Base-by-base conservation (phyloP, 2,113 vertebrate genomes). In the Thomomys bottae region DNA sequence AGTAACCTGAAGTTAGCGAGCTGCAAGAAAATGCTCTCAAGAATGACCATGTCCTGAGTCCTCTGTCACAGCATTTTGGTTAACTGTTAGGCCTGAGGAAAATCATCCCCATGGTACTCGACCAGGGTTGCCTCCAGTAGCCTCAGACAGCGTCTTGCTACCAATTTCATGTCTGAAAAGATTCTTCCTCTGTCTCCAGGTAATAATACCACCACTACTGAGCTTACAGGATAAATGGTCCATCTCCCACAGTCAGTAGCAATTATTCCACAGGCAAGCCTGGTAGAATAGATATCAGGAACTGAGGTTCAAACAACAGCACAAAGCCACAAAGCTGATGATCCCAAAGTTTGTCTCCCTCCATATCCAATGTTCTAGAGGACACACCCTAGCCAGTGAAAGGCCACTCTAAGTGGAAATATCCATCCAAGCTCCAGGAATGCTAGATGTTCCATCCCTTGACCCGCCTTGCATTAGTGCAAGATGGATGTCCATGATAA, bases 251-350 rank as follows among this genome's bases (percentile, higher is more conserved):
- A 18, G 28, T 87, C 23, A 45, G 49, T n/a, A 64, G 14, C 42
- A 30, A n/a, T 68, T 28, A 63, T 32, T 86, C 54, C 61, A 1
- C 4, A 54, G 14, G 18, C 49, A 54, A 54, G 49, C 49, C 49
- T 54, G 14, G 15, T 15, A 54, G 2, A 54, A 54, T 15, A 54
- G 49, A 12, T 15, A 54, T 54, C 18, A 15, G 49, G 49, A 54
- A 86, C n/a, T 63, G 57, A 88, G 45, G 57, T 34, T 92, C 45
- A 87, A 73, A 89, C n/a, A n/a, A 70, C 26, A 87, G 38, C 23
- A 42, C 66, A 61, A 30, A 67, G n/a, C 26, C 71, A 89, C 40
- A 57, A 73, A 68, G 10, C 24, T 70, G 32, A 32, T 61, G 67
- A n/a, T 42, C 45, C 45, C n/a, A 54, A 87, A 24, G 32, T 6